A percentile compares a stretch with the other conserved stretches of the same genome.
Conservation (phyloP, 2,888 invertebrate genomes). For the Cheilosia soror region DNA sequence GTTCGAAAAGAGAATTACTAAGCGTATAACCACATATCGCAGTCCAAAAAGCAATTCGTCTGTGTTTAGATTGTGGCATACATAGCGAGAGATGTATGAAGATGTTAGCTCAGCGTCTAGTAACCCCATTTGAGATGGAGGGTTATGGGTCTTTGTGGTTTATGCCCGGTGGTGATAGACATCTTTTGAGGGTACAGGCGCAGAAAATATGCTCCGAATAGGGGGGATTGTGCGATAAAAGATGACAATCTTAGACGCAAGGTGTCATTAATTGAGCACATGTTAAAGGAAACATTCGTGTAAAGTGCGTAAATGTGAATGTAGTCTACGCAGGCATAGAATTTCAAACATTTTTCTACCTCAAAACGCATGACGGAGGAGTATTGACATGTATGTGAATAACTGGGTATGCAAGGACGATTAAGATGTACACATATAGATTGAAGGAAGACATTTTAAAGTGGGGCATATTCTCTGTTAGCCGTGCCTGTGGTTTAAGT, state of each 20-base stretch:
- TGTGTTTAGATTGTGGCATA: conserved; percentile 41
- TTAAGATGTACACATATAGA: too few species aligned
- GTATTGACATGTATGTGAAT: too few species aligned
- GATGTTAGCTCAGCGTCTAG: conserved; percentile 30
- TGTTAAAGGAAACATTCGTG: background rate
- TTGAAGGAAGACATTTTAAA: too few species aligned
- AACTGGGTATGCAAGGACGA: too few species aligned
- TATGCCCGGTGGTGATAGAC: conserved; percentile 15
- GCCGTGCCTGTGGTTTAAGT: too few species aligned
- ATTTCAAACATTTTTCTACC: too few species aligned
- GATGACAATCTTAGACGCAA: background rate
- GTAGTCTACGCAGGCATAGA: background rate
- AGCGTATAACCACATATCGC: conserved; percentile 19
- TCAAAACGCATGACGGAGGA: too few species aligned
- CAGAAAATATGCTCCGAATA: conserved; percentile 5
- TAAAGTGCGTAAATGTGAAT: conserved; percentile 6
- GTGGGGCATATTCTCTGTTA: too few species aligned
- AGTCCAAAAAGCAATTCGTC: conserved; percentile 26
- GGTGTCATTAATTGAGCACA: conserved; percentile 18
- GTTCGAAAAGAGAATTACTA: conserved; percentile 56
- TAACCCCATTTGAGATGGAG: conserved; percentile 32
- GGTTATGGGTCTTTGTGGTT: conserved; percentile 14
- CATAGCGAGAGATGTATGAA: background rate
- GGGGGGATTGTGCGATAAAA: conserved; percentile 32
- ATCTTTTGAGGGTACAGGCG: conserved; percentile 38